Conservation (phyloP, 1,140 invertebrate genomes). For the Thalassaphorura encarpata region DNA sequence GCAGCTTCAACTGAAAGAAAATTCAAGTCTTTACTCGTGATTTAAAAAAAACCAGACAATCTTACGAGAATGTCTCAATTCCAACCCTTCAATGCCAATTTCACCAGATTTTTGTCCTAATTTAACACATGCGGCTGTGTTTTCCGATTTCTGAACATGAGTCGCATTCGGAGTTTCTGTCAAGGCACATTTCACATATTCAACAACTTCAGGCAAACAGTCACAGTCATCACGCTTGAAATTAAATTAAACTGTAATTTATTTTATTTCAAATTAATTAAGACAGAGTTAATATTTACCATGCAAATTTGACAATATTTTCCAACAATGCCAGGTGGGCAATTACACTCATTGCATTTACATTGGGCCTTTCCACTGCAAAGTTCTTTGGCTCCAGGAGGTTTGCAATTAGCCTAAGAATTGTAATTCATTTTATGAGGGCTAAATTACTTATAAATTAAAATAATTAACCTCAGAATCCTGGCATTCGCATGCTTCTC, state of each 20-base stretch:
- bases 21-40: too few species aligned
- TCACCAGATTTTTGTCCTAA: neutral
- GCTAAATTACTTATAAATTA: too few species aligned
- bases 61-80: neutral
- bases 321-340: slow-evolving; percentile 2
- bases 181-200: neutral
- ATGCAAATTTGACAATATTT: slow-evolving; percentile 13
- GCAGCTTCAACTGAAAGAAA: neutral
- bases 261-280: neutral
- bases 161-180: too few species aligned
- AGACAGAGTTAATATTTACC: neutral
- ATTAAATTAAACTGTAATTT: too few species aligned
- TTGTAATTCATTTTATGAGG: too few species aligned
- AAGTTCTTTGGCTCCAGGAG: neutral
- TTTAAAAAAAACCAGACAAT: neutral
- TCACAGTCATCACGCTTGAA: neutral
- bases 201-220: neutral
- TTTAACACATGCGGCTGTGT: neutral
- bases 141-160: neutral
- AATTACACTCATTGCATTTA: slow-evolving; percentile 1
- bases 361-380: slow-evolving; percentile 13
- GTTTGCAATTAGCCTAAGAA: neutral
- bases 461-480: too few species aligned
- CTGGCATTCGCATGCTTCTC: neutral
- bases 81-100: neutral